A percentile compares a stretch with the other conserved stretches of the same genome.
Evolutionary conservation across 2,113 vertebrate genomes (phyloP).

Genomic region (Micromys minutus): DNA sequence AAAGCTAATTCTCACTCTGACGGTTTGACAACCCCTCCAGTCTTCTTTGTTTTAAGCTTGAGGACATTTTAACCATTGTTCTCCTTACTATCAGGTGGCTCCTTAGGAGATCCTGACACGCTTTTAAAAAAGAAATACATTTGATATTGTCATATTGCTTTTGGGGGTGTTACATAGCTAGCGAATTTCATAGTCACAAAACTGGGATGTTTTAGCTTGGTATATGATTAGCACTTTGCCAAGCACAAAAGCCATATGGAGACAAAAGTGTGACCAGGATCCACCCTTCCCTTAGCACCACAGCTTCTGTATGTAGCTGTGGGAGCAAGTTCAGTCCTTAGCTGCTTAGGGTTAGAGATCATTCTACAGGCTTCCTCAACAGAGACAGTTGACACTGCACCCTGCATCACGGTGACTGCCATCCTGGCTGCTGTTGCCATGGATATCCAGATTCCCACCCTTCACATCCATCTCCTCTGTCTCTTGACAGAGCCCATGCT

Average conservation of each 20-base stretch:
- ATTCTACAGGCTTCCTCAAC: background rate
- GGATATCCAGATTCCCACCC: background rate
- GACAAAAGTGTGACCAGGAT: background rate
- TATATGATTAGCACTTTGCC: background rate
- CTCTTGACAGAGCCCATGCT: background rate
- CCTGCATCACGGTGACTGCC: background rate
- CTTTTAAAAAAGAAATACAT: background rate
- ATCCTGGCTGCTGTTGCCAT: background rate
- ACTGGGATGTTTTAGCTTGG: background rate
- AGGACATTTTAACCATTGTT: background rate
- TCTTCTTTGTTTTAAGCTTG: background rate
- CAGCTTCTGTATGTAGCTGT: fast-evolving
- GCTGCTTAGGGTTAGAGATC: background rate
- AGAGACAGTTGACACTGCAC: background rate
- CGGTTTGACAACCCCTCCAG: background rate
- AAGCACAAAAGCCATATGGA: background rate
- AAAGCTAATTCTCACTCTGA: background rate
- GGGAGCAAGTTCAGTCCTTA: background rate
- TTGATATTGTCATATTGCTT: background rate
- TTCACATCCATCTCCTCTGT: background rate
- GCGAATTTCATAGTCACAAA: background rate
- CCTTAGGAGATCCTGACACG: background rate
- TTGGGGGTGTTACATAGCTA: background rate
- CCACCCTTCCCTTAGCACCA: background rate
- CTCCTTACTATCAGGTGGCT: background rate